Conservation (phyloP, 2,888 invertebrate species). For the Diarsia brunnea region DNA sequence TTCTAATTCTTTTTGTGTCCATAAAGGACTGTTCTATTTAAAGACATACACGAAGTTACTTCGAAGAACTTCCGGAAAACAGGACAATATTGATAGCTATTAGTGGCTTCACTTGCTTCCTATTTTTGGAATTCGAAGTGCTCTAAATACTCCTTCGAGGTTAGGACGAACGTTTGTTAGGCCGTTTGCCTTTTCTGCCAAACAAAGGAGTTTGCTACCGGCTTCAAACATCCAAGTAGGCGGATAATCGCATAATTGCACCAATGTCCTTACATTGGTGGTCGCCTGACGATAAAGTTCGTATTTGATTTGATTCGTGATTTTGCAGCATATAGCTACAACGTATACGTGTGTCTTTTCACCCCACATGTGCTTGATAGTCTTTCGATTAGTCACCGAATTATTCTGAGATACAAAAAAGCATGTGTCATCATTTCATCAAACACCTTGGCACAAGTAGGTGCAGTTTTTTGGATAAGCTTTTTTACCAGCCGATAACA, state of each 20-base stretch:
- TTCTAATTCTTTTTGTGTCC: constrained; percentile 6
- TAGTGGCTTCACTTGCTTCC: constrained; percentile 25
- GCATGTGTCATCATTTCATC: constrained; percentile 68
- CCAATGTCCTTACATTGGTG: too few species aligned
- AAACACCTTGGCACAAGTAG: constrained; percentile 35
- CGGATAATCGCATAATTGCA: constrained; percentile 44
- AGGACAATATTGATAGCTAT: constrained; percentile 35
- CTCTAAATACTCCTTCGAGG: constrained; percentile 16
- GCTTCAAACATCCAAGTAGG: constrained; percentile 11
- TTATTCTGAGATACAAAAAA: constrained; percentile 67
- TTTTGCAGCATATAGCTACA: constrained; percentile 18
- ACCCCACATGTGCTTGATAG: constrained; percentile 52
- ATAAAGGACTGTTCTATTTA: constrained; percentile 13
- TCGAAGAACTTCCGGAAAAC: constrained; percentile 28
- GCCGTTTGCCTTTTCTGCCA: background rate
- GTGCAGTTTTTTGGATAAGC: constrained; percentile 47
- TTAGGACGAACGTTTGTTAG: background rate
- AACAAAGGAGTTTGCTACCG: constrained; percentile 24
- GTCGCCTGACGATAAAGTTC: constrained; percentile 41
- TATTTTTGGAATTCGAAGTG: constrained; percentile 33
- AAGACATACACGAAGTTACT: constrained; percentile 6
- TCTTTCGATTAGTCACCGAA: constrained; percentile 64
- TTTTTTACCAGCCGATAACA: constrained; percentile 25
- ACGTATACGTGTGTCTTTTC: constrained; percentile 20
- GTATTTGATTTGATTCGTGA: constrained; percentile 26